A percentile compares a stretch with the other conserved stretches of the same genome.
These are phyloP conservation scores for Siniperca undulata DNA, from an alignment of 2,797 vertebrate genomes.

Conservation along the genomic window DNA sequence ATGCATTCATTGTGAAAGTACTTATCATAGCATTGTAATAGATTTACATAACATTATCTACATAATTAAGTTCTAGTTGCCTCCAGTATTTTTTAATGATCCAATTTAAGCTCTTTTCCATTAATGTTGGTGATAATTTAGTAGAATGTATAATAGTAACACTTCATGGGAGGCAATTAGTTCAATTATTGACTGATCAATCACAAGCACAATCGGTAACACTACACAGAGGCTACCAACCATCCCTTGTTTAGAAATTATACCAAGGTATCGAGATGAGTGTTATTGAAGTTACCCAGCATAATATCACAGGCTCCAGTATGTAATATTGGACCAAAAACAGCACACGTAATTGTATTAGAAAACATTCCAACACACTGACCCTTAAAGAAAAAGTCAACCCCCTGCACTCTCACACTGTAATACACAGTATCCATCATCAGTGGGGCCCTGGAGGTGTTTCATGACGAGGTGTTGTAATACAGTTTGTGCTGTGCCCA, in stretches of 20 bases:
- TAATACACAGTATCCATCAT: constrained; percentile 66
- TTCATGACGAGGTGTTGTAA: constrained; percentile 62
- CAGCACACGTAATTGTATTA: constrained; percentile 14
- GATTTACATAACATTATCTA: constrained; percentile 8
- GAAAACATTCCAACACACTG: constrained; percentile 31
- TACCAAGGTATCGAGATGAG: not conserved
- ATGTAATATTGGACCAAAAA: constrained; percentile 9
- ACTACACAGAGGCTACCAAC: not conserved
- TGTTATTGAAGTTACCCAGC: not conserved
- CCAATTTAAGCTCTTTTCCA: not conserved
- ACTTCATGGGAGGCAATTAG: not conserved
- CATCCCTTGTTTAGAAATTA: not conserved
- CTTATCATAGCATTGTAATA: not conserved
- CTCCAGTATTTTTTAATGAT: constrained; percentile 1
- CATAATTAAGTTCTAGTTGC: not conserved
- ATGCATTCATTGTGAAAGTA: not conserved
- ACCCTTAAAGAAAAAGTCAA: constrained; percentile 54
- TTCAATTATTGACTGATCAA: not conserved
- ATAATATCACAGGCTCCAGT: not conserved
- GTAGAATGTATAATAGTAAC: not conserved
- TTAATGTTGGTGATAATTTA: constrained; percentile 1
- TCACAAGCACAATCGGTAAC: not conserved
- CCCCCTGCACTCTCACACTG: constrained; percentile 33
- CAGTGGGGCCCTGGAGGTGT: constrained; percentile 50
- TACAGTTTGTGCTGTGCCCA: constrained; percentile 50